Base-by-base conservation (phyloP, 2,888 invertebrate species). In the Lymantria dispar region DNA sequence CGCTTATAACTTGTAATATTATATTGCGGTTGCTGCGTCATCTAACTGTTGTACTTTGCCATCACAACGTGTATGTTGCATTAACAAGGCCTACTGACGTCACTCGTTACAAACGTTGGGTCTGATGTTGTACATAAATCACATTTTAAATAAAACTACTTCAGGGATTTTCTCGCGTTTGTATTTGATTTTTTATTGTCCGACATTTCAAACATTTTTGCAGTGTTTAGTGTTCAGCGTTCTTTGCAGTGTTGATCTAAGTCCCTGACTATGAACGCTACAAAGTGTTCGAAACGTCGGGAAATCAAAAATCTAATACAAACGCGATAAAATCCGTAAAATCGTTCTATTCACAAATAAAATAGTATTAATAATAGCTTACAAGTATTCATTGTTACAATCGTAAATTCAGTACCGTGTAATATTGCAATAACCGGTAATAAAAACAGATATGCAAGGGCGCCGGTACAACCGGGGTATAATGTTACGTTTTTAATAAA, bases 31-130 rank as follows among this genome's bases (percentile, higher is more conserved):
- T 52, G 45, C 43, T 38, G 33, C 43, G 52, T 52, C 52, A 52
- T 48, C 43, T 43, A 43, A 36, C 45, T 41, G 41, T 48, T 33
- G 39, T 48, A 39, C 29, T 37, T 14, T 47, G 40, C 22, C 44
- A 40, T 45, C 48, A 52, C 33, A 37, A 13, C 11, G 33, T 12
- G 43, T 46, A 37, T 33, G 48, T 45, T 48, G 52, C 52, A 56
- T 48, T 64, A 64, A 59, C 55, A 57, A 60, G 41, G 48, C 52
- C 14, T 60, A 48, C 48, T 57, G 57, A 60, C 60, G 62, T 62
- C 38, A 42, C 45, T 48, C 45, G 41, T 43, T 39, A 43, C 33
- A 31, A 42, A 38, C 14, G 45, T 22, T 9, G n/a, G 0, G 29
- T 31, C 31, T 31, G 13, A 13, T 37, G 41, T 45, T 42, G 48